These are phyloP conservation scores for Epinephelus awoara DNA, from an alignment of 2,797 vertebrate genomes.

Conservation along the genomic window DNA sequence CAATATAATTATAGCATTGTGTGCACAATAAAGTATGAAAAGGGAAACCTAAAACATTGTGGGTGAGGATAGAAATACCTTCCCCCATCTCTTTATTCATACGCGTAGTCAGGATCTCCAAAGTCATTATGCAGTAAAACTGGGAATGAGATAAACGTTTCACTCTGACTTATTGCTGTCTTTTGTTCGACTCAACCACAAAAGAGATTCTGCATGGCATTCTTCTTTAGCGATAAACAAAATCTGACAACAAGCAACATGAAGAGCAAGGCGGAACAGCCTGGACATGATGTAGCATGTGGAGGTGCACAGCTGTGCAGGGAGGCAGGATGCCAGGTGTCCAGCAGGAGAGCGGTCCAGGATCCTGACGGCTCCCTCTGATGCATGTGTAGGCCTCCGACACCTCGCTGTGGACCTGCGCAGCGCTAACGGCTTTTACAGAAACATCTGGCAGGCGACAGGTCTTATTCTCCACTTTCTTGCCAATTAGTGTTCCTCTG, in stretches of 20 bases:
- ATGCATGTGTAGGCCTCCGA: constrained; percentile 62
- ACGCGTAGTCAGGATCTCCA: constrained; percentile 28
- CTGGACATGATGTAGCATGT: constrained; percentile 31
- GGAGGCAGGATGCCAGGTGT: constrained; percentile 68
- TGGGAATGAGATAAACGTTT: constrained; percentile 23
- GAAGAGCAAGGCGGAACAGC: neutral
- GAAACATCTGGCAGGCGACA: constrained; percentile 81
- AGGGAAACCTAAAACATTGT: constrained; percentile 16
- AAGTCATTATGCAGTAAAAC: constrained; percentile 39
- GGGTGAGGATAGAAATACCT: constrained; percentile 19
- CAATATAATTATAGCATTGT: constrained; percentile 1
- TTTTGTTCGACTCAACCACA: constrained; percentile 36
- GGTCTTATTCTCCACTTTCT: constrained; percentile 60
- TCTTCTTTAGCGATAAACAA: constrained; percentile 35
- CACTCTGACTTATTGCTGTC: constrained; percentile 8
- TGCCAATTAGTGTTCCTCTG: constrained; percentile 78
- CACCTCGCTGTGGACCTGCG: constrained; percentile 67
- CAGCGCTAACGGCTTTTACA: constrained; percentile 67
- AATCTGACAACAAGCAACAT: constrained; percentile 31
- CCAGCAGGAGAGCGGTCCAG: constrained; percentile 49
- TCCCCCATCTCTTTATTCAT: constrained; percentile 14
- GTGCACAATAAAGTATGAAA: constrained; percentile 16
- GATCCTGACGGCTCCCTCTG: constrained; percentile 48
- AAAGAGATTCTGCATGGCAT: constrained; percentile 8
- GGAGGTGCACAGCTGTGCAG: constrained; percentile 50